Evolutionary conservation across 2,113 vertebrate species (phyloP).

Genomic region (Pomatorhinus ruficollis): DNA sequence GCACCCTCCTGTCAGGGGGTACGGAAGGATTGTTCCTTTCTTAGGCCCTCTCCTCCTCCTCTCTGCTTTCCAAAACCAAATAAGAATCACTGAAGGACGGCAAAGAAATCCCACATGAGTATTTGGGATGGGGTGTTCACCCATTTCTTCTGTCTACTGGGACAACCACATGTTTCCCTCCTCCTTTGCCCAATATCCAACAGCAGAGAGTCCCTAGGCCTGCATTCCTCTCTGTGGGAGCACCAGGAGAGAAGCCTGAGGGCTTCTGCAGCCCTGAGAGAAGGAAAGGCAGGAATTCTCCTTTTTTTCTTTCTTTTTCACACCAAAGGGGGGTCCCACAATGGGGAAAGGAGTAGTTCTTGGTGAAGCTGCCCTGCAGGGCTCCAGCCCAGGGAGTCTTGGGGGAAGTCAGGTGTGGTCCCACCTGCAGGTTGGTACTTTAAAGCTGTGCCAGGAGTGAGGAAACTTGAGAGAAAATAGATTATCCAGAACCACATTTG

Average conservation of each 20-base stretch:
- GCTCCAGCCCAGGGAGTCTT: not conserved
- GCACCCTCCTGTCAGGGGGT: not conserved
- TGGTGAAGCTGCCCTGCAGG: not conserved
- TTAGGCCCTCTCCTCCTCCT: not conserved
- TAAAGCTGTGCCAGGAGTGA: not conserved
- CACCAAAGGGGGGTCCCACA: not conserved
- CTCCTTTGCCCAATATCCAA: not conserved
- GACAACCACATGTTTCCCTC: not conserved
- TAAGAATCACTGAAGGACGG: not conserved
- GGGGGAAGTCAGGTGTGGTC: not conserved
- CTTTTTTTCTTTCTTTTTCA: not conserved
- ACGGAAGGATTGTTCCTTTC: not conserved
- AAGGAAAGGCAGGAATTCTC: not conserved
- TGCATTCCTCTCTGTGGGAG: not conserved
- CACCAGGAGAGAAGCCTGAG: not conserved
- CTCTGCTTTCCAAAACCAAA: not conserved
- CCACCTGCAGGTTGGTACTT: not conserved
- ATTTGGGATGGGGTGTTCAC: not conserved
- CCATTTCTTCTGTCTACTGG: not conserved
- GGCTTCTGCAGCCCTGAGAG: not conserved
- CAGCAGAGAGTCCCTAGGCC: not conserved
- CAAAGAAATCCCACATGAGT: not conserved
- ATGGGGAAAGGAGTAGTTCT: not conserved
- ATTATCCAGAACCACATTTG: not conserved
- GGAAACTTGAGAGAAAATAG: not conserved